A percentile compares a stretch with the other conserved stretches of the same genome.
These are phyloP conservation scores for Pangasius larnaudii DNA, from an alignment of 2,797 vertebrate genomes.

Conservation along the genomic window DNA sequence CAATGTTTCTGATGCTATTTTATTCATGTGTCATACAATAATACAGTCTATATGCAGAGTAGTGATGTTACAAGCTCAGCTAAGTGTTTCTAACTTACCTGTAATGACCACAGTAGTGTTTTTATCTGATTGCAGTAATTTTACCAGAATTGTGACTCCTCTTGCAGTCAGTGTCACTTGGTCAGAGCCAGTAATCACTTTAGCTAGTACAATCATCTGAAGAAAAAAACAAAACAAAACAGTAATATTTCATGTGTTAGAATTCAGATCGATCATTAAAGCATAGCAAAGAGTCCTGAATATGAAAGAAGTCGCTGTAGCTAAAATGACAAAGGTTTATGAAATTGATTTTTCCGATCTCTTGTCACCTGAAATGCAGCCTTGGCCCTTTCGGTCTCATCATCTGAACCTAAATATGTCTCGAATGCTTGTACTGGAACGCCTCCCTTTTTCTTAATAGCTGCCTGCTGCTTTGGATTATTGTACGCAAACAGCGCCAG, in stretches of 20 bases:
- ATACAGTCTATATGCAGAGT: neutral
- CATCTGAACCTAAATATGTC: constrained; percentile 68
- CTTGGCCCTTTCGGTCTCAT: constrained; percentile 72
- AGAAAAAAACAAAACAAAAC: constrained; percentile 15
- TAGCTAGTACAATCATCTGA: constrained; percentile 76
- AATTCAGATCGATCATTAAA: neutral
- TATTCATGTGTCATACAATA: neutral
- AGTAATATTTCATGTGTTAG: neutral
- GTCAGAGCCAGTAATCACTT: constrained; percentile 72
- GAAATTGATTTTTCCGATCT: neutral
- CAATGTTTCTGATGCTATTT: neutral
- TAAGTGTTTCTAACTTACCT: constrained; percentile 62
- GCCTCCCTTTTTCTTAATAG: constrained; percentile 69
- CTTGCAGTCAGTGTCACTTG: constrained; percentile 73
- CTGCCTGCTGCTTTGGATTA: constrained; percentile 70
- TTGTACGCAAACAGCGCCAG: constrained; percentile 78
- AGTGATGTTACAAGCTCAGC: neutral
- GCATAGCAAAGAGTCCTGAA: neutral
- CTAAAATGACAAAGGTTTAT: neutral
- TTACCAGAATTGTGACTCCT: constrained; percentile 71
- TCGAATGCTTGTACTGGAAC: constrained; percentile 69
- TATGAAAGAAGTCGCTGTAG: neutral
- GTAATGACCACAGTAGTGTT: constrained; percentile 65
- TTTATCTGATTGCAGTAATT: constrained; percentile 68
- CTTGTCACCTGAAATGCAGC: constrained; percentile 79